phyloP scores from a whole-genome alignment of 2,888 invertebrate genomes.

The Tortrix viridana region DNA sequence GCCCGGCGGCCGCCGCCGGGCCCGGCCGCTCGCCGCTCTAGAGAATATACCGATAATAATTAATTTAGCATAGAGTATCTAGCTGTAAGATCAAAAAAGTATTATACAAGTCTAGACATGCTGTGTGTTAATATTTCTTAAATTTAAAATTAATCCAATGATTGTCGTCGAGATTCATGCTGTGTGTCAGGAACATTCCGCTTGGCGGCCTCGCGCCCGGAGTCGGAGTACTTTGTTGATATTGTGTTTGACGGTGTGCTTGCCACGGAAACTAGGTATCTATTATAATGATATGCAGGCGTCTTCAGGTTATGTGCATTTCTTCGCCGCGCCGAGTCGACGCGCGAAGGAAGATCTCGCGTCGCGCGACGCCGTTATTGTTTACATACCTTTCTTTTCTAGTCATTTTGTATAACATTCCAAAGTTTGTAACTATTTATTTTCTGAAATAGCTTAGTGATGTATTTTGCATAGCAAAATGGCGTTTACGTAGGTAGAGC shows the following conservation, averaged over 20 bases:
- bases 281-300: constrained; percentile 16
- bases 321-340: constrained; percentile 21
- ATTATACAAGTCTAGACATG: constrained; percentile 81
- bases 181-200: constrained; percentile 44
- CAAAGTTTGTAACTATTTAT: constrained; percentile 73
- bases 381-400: constrained; percentile 66
- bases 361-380: constrained; percentile 55
- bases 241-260: constrained; percentile 56
- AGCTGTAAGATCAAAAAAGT: constrained; percentile 78
- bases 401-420: constrained; percentile 81
- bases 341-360: constrained; percentile 66
- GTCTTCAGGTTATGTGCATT: constrained; percentile 29
- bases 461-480: constrained; percentile 83
- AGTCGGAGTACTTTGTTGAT: constrained; percentile 48
- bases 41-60: constrained; percentile 77
- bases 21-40: constrained; percentile 63
- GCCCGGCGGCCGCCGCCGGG: constrained; percentile 26
- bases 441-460: constrained; percentile 70
- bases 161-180: constrained; percentile 57
- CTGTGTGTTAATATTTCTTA: constrained; percentile 76
- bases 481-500: constrained; percentile 72
- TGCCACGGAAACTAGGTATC: constrained; percentile 35
- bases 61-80: constrained; percentile 75
- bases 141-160: constrained; percentile 62
- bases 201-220: constrained; percentile 53